These are phyloP conservation scores for Netelia virgata DNA, from an alignment of 2,888 invertebrate genomes.

Conservation along the genomic window DNA sequence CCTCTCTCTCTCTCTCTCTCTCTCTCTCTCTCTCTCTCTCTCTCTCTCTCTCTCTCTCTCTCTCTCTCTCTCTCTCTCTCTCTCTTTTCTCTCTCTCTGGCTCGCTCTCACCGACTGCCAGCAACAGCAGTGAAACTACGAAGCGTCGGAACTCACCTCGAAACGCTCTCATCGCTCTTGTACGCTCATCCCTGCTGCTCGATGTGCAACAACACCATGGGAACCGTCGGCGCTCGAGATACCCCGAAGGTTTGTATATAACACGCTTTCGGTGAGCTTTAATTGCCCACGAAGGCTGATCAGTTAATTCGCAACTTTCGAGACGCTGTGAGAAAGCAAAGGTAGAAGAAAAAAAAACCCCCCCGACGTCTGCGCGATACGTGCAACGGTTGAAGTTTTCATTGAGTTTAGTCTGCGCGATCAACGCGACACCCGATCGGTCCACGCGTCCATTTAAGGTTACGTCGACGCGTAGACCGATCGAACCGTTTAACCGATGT, in stretches of 20 bases:
- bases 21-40: neutral
- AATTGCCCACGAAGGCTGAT: constrained; percentile 80
- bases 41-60: neutral
- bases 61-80: neutral
- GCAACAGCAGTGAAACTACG: neutral
- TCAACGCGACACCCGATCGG: neutral
- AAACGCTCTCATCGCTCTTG: constrained; percentile 34
- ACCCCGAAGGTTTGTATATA: constrained; percentile 20
- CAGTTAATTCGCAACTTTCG: constrained; percentile 80
- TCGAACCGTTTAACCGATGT: neutral
- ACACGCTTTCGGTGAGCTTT: constrained; percentile 76
- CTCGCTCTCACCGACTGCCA: constrained; percentile 12
- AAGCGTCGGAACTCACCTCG: constrained; percentile 16
- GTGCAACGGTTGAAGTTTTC: neutral
- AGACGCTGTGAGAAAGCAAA: constrained; percentile 77
- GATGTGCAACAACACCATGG: constrained; percentile 19
- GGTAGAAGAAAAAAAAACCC: constrained; percentile 29
- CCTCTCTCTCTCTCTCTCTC: constrained; percentile 18
- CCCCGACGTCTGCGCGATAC: constrained; percentile 4
- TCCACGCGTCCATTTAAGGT: neutral
- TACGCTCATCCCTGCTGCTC: constrained; percentile 17
- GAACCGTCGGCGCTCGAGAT: constrained; percentile 2
- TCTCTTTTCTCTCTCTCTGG: neutral
- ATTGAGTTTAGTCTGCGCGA: no score
- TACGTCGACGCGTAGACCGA: neutral